Base-by-base conservation (phyloP, 1,140 invertebrate genomes). In the Schlechtendalia chinensis region DNA sequence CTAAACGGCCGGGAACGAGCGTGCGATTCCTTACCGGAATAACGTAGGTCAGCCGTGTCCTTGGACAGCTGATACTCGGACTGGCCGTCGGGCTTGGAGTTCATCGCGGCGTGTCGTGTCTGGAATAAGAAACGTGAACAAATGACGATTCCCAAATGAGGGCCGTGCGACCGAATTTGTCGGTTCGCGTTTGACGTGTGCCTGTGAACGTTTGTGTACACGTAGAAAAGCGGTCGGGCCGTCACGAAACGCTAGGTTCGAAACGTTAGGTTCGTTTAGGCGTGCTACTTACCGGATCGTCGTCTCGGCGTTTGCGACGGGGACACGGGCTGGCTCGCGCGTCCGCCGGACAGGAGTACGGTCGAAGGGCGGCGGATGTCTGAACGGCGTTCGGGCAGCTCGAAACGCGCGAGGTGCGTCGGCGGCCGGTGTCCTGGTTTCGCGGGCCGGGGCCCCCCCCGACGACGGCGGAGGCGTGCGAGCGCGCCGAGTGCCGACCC, bases 31-130 rank as follows among this genome's bases (percentile, higher is more conserved):
- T 39, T 39, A 39, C 32, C 32, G 3, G 32, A 4, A 8, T 39
- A 39, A 39, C 3, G 32, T 5, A 79, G 75, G 14, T 5, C 8
- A 29, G 58, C 75, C 1, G 24, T 19, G 8, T 50, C 39, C 11
- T 79, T 79, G 16, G 75, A 47, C 58, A 79, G 58, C 39, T 79
- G 32, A 47, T 79, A 79, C 56, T 79, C 63, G 39, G 75, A 77
- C 56, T 59, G 74, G 32, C 32, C 39, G 5, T 50, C 58, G 22
- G 75, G 75, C 12, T 79, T 79, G 10, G 75, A 79, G 39, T 79
- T 79, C 75, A 79, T 79, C 10, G 24, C 16, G 39, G 19, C 10
- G 53, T 39, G 3, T 3, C 32, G 32, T 39, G 8, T 8, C 32
- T 39, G 32, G 32, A 39, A n/a, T n/a, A n/a, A n/a, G n/a, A 39